Evolutionary conservation across 2,888 invertebrate species (phyloP), one percentile per base, ranked within the genome.

Genomic region (Melinaea menophilus): DNA sequence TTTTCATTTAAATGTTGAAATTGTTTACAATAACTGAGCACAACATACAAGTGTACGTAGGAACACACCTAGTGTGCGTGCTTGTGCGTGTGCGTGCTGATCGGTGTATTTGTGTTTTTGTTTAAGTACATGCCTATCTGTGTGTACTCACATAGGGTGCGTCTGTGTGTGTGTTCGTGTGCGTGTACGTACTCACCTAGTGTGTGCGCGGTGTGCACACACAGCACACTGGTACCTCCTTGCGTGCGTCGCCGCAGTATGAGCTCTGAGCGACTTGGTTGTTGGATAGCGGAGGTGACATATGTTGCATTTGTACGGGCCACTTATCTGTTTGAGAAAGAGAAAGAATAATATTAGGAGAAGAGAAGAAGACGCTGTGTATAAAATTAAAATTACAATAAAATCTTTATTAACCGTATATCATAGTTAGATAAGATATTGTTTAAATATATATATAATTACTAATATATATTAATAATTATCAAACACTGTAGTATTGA

Each of bases 231-330:
- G 68, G 69, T 78, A 90, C 2, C 78, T 73, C 0, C 84, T 67
- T 7, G 71, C 68, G 67, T 89, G 89, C 4, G 86, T 76, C 0
- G 79, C 72, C 31, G 62, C 63, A 0, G 69, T 62, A 73, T 88
- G 88, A 3, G 83, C 78, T 7, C 79, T 74, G 51, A 85, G 63
- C 1, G 78, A 0, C 80, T 74, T 59, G 66, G 54, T 2, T 75
- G 62, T 74, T 2, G 55, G 57, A 68, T 89, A 90, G 0, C 85
- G 77, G 69, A 88, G 75, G 2, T 66, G 73, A 47, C 89, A 90
- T 0, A 89, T 67, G 0, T 74, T 73, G 59, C 89, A 90, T 7
- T 70, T 69, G 68, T 77, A 69, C 0, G 69, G 3, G 0, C 90
- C 89, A 66, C 80, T 82, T 5, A 75, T 73, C 89, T 89, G 72